Base-by-base conservation (phyloP, 2,888 invertebrate genomes). In the Drosophila recens region DNA sequence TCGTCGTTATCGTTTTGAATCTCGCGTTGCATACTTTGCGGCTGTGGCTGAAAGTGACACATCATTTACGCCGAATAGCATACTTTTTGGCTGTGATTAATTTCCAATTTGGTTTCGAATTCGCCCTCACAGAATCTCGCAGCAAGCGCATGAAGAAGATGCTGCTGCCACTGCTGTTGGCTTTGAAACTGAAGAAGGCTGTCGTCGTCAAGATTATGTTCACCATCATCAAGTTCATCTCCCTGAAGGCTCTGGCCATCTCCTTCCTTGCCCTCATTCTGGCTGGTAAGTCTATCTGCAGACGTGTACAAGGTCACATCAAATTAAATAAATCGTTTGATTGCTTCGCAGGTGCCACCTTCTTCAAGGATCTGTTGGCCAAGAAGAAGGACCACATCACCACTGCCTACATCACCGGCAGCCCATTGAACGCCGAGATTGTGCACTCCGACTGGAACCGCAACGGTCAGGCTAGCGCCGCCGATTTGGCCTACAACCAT, bases 181-280 rank as follows among this genome's bases (percentile, higher is more conserved):
- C 94, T 23, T 89, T 95, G 87, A 95, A 95, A 90, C 89, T 95
- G 81, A 95, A 95, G 90, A 94, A 94, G 57, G 93, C 94, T 43
- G 93, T 95, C 38, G 92, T 95, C 49, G 90, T 95, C 57, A 95
- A 95, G 34, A 93, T 95, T 30, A 90, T 95, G 49, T 93, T 95
- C 72, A 94, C 94, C 27, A 90, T 94, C 64, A 93, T 95, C 49
- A 94, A 94, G n/a, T 91, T 95, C 70, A 93, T 95, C 53, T 94
- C 95, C 9, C 93, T 95, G 82, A 95, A 95, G 91, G 95, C 95
- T 61, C 93, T 95, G 59, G 95, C 94, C 66, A 94, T 94, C 34
- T 95, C 95, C 53, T 88, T 95, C 48, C 93, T 95, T 73, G 95
- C 95, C 33, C 92, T 95, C 71, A 91, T 95, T 40, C 92, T 95